Base-by-base conservation (phyloP, 2,113 vertebrate genomes). In the Pollimyrus isidori region DNA sequence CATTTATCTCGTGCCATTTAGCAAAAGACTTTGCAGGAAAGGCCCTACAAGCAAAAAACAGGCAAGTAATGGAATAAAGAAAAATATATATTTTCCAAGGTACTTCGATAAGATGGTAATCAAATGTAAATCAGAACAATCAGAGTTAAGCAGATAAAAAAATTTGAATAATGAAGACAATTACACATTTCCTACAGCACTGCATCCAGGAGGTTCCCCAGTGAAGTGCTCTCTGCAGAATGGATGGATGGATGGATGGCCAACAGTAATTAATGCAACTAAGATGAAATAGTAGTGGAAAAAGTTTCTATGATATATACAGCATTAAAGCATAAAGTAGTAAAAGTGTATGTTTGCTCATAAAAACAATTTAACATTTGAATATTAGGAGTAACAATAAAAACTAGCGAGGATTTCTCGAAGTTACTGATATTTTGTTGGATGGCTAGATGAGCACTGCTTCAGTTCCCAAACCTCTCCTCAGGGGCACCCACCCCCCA, bases 131-230 rank as follows among this genome's bases (percentile, higher is more conserved):
- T 95, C 94, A 94, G 92, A 92, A 91, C 91, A 94, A 96, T 95
- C 94, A 92, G 91, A 92, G 92, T 92, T 95, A 95, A 95, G 94
- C 95, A 94, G 94, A 95, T 95, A 95, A 95, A 91, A 91, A 95
- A 93, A 95, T 94, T 93, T 94, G 92, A 94, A 93, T 73, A 89
- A 93, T 95, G 95, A 94, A 95, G 95, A 94, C 46, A 23, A 69
- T 93, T 91, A 91, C 92, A 93, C 92, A 93, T 94, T 91, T 93
- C 82, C 45, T 84, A n/a, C 6, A 46, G 30, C 26, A 69, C n/a
- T 26, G 7, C 3, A 69, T 69, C 62, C 62, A 69, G n/a, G 62
- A 9, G 1, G 26, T 0, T 30, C 10, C 62, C 62, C 62, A 30
- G 62, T 26, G n/a, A 26, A 65, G 9, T 30, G 62, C 3, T 30